Percentiles rank a stretch among this genome's conserved stretches.
Evolutionary conservation across 2,113 vertebrate genomes (phyloP).

Genomic region (Aegotheles bennettii): DNA sequence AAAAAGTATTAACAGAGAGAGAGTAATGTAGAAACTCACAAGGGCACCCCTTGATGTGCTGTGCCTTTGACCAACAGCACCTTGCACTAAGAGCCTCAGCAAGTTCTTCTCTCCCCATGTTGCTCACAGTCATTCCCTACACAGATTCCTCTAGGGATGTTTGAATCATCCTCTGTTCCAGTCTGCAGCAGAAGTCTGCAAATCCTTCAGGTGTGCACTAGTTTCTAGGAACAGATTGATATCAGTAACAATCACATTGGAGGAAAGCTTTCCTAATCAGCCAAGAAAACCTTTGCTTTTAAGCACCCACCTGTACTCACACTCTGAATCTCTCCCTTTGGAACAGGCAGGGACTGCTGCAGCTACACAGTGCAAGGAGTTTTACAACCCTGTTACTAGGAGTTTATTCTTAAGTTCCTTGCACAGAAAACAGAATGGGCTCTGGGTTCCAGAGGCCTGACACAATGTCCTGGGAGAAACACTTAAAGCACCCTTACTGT

Average conservation of each 20-base stretch:
- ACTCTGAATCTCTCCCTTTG: neutral
- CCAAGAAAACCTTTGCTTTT: neutral
- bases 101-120: neutral
- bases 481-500: neutral
- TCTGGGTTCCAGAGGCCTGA: neutral
- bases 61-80: neutral
- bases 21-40: neutral
- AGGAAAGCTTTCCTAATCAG: neutral
- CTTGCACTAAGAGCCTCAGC: neutral
- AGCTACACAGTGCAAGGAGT: neutral
- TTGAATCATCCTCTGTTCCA: neutral
- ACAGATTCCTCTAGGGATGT: neutral
- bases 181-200: too few relatives aligned
- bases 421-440: neutral
- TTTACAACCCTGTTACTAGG: neutral
- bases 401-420: neutral
- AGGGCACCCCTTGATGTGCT: neutral
- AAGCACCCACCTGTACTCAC: neutral
- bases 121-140: neutral
- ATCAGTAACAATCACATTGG: rapidly evolving
- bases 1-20: neutral
- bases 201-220: neutral
- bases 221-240: neutral
- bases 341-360: neutral
- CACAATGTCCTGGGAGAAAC: neutral